Base-by-base conservation (phyloP, 2,113 vertebrate species). In the Perccottus glenii region DNA sequence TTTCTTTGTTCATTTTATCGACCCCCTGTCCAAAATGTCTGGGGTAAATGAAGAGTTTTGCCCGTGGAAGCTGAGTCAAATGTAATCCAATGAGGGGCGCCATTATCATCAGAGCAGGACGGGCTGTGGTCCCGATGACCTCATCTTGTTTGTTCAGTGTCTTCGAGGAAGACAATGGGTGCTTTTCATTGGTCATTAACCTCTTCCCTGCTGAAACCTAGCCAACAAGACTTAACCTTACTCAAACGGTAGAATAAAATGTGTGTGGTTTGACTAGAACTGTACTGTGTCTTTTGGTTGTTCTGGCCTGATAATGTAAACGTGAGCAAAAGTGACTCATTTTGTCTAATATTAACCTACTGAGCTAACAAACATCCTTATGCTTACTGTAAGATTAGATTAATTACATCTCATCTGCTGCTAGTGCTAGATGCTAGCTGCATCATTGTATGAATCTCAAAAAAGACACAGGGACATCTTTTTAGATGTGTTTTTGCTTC, bases 61-160 rank as follows among this genome's bases (percentile, higher is more conserved):
- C 62, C 27, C 59, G 56, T 67, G 14, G 71, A 69, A 72, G 81
- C 81, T 38, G 72, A 85, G 67, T 85, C 83, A 70, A 65, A 56
- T 78, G 85, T 84, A 87, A 87, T 91, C 90, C 88, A 87, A 88
- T 85, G 80, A 85, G 88, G 81, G 86, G 79, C 73, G 83, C 85
- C 85, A 82, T 83, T 77, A 80, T 70, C 59, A 32, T 75, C 77
- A 78, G 83, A 59, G 69, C 55, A 72, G 82, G 64, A 64, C 82
- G 53, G 57, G 70, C 87, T 65, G 58, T 71, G 69, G 77, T 79
- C 63, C 74, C 60, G 68, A 85, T 92, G 87, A 92, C 85, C 87
- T 93, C 91, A 92, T 88, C 79, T 60, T 81, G 83, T 91, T 88
- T 88, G 85, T 89, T 90, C 84, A 67, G 62, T 83, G 86, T 88